These are phyloP conservation scores for Glyptemys insculpta DNA, from an alignment of 2,797 vertebrate genomes.

Conservation along the genomic window DNA sequence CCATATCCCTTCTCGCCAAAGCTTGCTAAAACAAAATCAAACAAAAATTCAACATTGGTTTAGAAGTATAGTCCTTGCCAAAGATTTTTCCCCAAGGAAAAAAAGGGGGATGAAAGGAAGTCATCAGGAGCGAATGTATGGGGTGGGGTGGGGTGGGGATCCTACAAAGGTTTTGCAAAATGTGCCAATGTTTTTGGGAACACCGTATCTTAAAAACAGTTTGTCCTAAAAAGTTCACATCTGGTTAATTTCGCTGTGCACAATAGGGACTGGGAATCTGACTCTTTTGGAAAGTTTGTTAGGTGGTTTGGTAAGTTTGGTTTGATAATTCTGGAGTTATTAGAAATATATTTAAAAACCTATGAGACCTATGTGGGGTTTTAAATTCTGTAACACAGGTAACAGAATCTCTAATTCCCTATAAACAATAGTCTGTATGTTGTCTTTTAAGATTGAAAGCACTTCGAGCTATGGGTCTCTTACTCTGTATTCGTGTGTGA, in stretches of 20 bases:
- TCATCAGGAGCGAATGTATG: not conserved
- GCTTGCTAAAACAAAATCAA: slow-evolving; percentile 42
- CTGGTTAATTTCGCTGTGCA: not conserved
- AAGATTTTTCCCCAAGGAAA: not conserved
- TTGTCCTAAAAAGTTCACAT: not conserved
- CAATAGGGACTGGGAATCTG: not conserved
- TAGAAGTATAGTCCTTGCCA: not conserved
- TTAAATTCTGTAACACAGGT: not conserved
- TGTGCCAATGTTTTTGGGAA: not conserved
- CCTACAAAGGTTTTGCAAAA: slow-evolving; percentile 5
- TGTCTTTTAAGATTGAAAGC: not conserved
- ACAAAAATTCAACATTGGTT: slow-evolving; percentile 9
- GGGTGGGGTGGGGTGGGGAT: not conserved
- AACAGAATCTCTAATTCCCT: not conserved
- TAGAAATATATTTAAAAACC: not conserved
- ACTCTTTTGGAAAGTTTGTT: not conserved
- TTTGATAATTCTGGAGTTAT: not conserved
- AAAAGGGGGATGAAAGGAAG: slow-evolving; percentile 1
- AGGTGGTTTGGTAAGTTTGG: not conserved
- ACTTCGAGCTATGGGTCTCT: not conserved
- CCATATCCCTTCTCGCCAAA: not conserved
- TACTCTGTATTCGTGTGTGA: not conserved
- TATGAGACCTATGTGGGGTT: not conserved
- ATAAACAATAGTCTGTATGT: not conserved
- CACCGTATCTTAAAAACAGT: not conserved